Evolutionary conservation across 1,140 invertebrate genomes (phyloP).

Genomic region (Aphidius gifuensis): DNA sequence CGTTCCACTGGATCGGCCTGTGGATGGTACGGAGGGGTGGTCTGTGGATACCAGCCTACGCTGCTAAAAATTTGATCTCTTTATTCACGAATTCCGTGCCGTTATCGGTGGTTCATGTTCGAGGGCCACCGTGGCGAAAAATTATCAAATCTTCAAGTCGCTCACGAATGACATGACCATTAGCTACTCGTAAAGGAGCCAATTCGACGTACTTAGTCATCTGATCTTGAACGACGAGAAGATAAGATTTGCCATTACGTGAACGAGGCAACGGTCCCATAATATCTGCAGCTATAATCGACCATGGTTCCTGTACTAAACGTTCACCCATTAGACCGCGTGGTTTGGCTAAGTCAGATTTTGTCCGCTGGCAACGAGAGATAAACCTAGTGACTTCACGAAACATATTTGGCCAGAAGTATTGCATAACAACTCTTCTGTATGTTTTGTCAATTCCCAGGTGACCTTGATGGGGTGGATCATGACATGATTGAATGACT

Average conservation of each 20-base stretch:
- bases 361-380: conserved; percentile 17
- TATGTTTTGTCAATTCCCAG: conserved; percentile 35
- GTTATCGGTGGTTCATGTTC: conserved; percentile 13
- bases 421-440: conserved; percentile 18
- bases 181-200: neutral
- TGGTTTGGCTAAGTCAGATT: conserved; percentile 13
- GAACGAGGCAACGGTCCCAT: neutral
- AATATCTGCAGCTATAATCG: neutral
- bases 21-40: conserved; percentile 44
- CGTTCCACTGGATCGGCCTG: conserved; percentile 47
- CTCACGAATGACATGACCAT: neutral
- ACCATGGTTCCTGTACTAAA: conserved; percentile 21
- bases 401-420: conserved; percentile 39
- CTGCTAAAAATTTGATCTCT: neutral
- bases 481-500: neutral
- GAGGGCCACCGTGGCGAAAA: conserved; percentile 11
- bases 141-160: conserved; percentile 1
- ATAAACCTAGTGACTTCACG: conserved; percentile 28
- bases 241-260: neutral
- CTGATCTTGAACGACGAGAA: conserved; percentile 4
- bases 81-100: conserved; percentile 37
- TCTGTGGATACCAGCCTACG: conserved; percentile 26
- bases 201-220: conserved; percentile 3
- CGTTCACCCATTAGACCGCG: conserved; percentile 21
- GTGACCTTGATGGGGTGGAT: conserved; percentile 21